A percentile compares a stretch with the other conserved stretches of the same genome.
Conservation (phyloP, 2,888 invertebrate genomes). For the Rugalucina vietnamica region DNA sequence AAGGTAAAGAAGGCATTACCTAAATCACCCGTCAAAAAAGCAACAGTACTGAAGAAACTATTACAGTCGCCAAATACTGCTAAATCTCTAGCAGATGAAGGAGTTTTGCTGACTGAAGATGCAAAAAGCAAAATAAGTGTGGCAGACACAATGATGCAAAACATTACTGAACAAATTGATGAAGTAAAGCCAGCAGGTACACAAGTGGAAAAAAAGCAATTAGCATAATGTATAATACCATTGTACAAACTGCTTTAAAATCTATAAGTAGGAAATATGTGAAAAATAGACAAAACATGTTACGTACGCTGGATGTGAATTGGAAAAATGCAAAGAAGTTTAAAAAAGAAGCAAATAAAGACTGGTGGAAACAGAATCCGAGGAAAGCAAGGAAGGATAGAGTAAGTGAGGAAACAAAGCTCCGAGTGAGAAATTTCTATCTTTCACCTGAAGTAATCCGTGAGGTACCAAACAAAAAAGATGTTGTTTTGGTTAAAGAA, state of each 20-base stretch:
- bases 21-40: background rate
- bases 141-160: background rate
- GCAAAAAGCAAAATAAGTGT: background rate
- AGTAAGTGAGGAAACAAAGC: background rate
- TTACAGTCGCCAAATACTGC: background rate
- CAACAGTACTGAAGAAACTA: background rate
- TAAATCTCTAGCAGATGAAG: background rate
- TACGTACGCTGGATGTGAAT: background rate
- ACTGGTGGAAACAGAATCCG: slow-evolving; percentile 10
- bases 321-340: background rate
- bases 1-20: background rate
- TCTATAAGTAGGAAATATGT: background rate
- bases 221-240: background rate
- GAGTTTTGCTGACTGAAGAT: background rate
- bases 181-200: slow-evolving; percentile 2
- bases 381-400: slow-evolving; percentile 9
- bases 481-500: too few relatives aligned
- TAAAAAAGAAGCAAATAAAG: background rate
- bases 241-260: background rate
- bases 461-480: too few relatives aligned
- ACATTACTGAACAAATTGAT: background rate
- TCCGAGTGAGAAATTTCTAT: background rate
- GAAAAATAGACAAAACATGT: background rate
- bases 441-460: background rate
- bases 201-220: background rate